A percentile compares a stretch with the other conserved stretches of the same genome.
phyloP scores from a whole-genome alignment of 2,888 invertebrate genomes.

The Chouioia cunea region DNA sequence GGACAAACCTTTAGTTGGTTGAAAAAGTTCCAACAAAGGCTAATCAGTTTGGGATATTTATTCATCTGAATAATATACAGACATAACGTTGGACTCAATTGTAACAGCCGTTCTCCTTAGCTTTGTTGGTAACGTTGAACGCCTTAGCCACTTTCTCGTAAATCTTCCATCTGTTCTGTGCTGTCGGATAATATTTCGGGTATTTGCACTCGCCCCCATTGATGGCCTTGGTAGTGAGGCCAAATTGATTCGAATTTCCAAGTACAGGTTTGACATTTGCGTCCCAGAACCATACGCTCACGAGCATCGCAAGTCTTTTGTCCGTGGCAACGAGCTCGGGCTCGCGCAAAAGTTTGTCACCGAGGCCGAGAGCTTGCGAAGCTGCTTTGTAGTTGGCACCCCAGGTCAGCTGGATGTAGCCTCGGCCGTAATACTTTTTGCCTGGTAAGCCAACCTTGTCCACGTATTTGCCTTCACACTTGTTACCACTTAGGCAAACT shows the following conservation, averaged over 20 bases:
- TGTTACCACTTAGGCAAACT: background rate
- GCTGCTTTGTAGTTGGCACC: constrained; percentile 33
- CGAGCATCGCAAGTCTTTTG: constrained; percentile 6
- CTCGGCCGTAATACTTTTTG: constrained; percentile 34
- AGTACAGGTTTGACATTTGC: background rate
- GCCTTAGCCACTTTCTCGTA: constrained; percentile 28
- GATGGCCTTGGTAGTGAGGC: constrained; percentile 20
- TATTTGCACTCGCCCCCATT: constrained; percentile 26
- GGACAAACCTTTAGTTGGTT: too few relatives aligned
- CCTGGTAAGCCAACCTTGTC: constrained; percentile 33
- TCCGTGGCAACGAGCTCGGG: constrained; percentile 31
- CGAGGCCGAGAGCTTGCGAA: constrained; percentile 28
- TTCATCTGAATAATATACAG: too few relatives aligned
- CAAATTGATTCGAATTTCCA: constrained; percentile 1
- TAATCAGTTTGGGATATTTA: too few relatives aligned
- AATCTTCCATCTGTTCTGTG: constrained; percentile 14
- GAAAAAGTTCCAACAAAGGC: too few relatives aligned
- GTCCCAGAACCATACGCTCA: constrained; percentile 12
- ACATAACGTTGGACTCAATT: constrained; percentile 2
- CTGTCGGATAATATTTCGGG: background rate
- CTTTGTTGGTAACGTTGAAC: background rate
- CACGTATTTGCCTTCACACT: background rate
- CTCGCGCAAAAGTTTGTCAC: constrained; percentile 15
- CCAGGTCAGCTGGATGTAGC: constrained; percentile 42
- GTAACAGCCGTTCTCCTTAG: constrained; percentile 31